Base-by-base conservation (phyloP, 2,888 invertebrate genomes). In the Hyles lineata region DNA sequence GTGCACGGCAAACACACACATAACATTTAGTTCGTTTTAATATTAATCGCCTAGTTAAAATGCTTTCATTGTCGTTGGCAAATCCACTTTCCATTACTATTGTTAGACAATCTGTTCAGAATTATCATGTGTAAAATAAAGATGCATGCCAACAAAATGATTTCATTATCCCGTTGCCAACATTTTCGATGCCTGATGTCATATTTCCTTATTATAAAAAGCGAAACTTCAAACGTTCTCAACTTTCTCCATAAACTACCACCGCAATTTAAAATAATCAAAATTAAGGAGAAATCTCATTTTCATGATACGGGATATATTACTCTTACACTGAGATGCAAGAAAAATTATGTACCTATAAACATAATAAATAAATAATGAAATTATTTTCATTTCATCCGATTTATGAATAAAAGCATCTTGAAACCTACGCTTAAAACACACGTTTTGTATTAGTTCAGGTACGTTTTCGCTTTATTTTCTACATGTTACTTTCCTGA, bases 151-250 rank as follows among this genome's bases (percentile, higher is more conserved):
- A 21, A 50, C 50, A 23, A 43, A 50, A 17, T 50, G 50, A 67
- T 67, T 50, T 17, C 23, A 67, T 50, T 67, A 11, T 67, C 50
- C 67, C 67, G 23, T 43, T 67, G 67, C 50, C 23, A 67, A 50
- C 25, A 67, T 21, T 43, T 7, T 43, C 23, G 50, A 50, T 50
- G 25, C 15, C 23, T 50, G 67, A 67, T 67, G 50, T 67, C 43
- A 67, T 67, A 17, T 50, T 67, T 67, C 67, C 67, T 50, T 67
- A 43, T 67, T 67, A 23, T 23, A 23, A 63, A 23, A 60, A 32
- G n/a, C 63, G 67, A 50, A 63, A 63, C 43, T 9, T 15, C 63
- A 63, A 43, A 43, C 63, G 6, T 11, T 67, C 23, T 17, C 17
- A 67, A 50, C 50, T 67, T 23, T 67, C 50, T 23, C 50, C n/a